Conservation (phyloP, 1,140 invertebrate species). For the Anastatus disparis region DNA sequence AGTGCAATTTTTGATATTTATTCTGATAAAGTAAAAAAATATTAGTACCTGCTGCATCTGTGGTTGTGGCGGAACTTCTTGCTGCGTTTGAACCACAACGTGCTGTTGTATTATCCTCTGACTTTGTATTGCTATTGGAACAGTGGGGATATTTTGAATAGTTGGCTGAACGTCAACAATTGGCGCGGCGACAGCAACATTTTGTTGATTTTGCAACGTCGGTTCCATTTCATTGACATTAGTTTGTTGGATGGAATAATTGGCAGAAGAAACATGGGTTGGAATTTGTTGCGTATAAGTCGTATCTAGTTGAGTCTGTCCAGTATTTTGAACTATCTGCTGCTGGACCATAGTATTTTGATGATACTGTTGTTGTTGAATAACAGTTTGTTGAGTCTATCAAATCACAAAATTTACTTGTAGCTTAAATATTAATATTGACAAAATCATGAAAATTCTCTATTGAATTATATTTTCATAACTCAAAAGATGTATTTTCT, state of each 20-base stretch:
- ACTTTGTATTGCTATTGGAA: conserved; percentile 23
- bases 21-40: too few relatives aligned
- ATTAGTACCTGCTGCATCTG: conserved; percentile 48
- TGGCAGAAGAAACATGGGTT: conserved; percentile 22
- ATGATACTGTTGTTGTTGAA: conserved; percentile 11
- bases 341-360: too few relatives aligned
- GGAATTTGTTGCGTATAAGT: conserved; percentile 24
- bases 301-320: conserved; percentile 40
- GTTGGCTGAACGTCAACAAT: conserved; percentile 29
- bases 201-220: conserved; percentile 40
- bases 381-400: conserved; percentile 6
- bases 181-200: neutral
- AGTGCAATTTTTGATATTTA: too few relatives aligned
- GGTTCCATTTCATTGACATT: conserved; percentile 14
- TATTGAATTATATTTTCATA: too few relatives aligned
- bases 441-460: too few relatives aligned
- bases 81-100: conserved; percentile 43
- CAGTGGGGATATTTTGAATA: conserved; percentile 34
- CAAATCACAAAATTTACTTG: too few relatives aligned
- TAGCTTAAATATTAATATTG: too few relatives aligned
- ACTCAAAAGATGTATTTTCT: too few relatives aligned
- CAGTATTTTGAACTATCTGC: conserved; percentile 42
- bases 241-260: conserved; percentile 15
- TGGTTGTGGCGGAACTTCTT: conserved; percentile 37
- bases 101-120: conserved; percentile 39